A percentile compares a stretch with the other conserved stretches of the same genome.
Evolutionary conservation across 2,113 vertebrate species (phyloP).

Genomic region (Corythoichthys intestinalis): DNA sequence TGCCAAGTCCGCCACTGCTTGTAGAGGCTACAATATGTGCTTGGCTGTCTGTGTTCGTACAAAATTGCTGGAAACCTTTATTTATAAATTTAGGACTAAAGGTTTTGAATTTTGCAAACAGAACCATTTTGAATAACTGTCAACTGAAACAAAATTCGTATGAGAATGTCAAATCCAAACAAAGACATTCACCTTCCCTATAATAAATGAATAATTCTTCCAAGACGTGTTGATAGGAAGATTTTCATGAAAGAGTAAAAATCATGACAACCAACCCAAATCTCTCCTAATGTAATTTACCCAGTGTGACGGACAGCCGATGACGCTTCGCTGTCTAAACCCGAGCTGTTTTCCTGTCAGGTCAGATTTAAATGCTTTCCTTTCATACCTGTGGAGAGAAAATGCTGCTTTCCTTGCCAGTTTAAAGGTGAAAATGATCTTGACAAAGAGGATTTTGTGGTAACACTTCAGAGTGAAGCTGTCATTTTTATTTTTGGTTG

Average conservation of each 20-base stretch:
- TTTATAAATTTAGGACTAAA: too few species aligned
- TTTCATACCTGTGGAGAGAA: constrained; percentile 3
- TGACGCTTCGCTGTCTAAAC: neutral
- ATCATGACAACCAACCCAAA: too few species aligned
- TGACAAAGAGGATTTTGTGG: constrained; percentile 44
- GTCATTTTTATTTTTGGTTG: constrained; percentile 20
- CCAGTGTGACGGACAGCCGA: neutral
- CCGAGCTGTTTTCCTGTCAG: constrained; percentile 3
- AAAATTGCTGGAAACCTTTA: too few species aligned
- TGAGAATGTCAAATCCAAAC: too few species aligned
- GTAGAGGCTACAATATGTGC: too few species aligned
- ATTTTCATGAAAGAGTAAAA: neutral
- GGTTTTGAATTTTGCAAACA: too few species aligned
- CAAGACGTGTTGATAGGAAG: neutral
- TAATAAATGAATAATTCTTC: neutral
- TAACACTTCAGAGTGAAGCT: constrained; percentile 32
- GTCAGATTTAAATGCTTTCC: neutral
- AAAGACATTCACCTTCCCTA: too few species aligned
- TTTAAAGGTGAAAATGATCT: constrained; percentile 40
- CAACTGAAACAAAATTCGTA: too few species aligned
- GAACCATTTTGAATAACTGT: too few species aligned
- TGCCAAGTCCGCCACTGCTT: too few species aligned
- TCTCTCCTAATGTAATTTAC: neutral
- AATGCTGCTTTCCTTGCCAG: constrained; percentile 8
- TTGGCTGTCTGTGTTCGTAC: too few species aligned